These are phyloP conservation scores for Lacanobia oleracea DNA, from an alignment of 2,888 invertebrate genomes.

Conservation along the genomic window DNA sequence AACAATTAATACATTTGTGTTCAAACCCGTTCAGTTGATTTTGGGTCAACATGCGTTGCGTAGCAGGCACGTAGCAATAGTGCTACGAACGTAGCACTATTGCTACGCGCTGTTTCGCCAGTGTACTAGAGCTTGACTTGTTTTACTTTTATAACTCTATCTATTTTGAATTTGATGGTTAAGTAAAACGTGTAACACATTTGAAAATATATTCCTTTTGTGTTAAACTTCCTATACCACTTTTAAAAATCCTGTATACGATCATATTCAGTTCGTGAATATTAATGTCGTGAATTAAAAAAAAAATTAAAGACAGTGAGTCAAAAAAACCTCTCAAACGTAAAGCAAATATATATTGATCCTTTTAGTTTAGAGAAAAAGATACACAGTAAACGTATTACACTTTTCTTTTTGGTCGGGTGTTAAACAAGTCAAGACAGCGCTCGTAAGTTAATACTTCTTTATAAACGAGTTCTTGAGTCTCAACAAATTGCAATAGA, in stretches of 20 bases:
- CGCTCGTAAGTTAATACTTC: conserved; percentile 36
- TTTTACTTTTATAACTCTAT: neutral
- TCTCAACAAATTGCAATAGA: conserved; percentile 71
- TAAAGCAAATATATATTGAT: no score
- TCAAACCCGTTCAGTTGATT: neutral
- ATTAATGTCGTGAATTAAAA: no score
- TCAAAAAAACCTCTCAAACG: no score
- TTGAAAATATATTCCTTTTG: neutral
- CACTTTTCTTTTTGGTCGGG: neutral
- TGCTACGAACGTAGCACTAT: conserved; percentile 49
- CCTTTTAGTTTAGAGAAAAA: no score
- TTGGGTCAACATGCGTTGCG: neutral
- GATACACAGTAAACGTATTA: neutral
- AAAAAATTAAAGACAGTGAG: no score
- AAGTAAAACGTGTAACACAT: neutral
- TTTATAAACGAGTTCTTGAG: conserved; percentile 54
- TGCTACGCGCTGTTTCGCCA: conserved; percentile 1
- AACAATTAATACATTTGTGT: conserved; percentile 19
- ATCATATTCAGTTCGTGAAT: neutral
- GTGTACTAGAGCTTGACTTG: neutral
- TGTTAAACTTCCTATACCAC: conserved; percentile 1
- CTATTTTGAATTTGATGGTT: no score
- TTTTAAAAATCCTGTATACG: neutral
- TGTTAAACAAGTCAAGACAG: conserved; percentile 3
- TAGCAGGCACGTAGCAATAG: conserved; percentile 25